Evolutionary conservation across 2,113 vertebrate species (phyloP).

Genomic region (Anser brachyrhynchus): DNA sequence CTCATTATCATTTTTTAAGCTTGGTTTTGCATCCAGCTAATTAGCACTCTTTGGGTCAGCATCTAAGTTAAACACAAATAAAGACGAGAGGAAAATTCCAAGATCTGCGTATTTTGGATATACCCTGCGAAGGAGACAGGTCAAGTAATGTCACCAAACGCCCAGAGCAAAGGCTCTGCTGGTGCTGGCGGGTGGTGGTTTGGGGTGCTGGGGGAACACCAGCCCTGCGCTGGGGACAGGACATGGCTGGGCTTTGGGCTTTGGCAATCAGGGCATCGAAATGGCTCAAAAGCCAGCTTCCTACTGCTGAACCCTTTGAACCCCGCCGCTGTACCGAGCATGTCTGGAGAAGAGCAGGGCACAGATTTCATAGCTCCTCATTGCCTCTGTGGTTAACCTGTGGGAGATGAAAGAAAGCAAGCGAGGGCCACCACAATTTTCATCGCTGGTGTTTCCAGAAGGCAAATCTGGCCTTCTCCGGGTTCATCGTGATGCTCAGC

Average conservation of each 20-base stretch:
- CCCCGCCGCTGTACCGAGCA: neutral
- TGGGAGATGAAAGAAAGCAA: neutral
- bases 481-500: neutral
- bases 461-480: fast-evolving
- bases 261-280: neutral
- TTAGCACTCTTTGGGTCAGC: constrained; percentile 14
- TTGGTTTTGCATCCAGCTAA: constrained; percentile 22
- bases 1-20: constrained; percentile 47
- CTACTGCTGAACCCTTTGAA: neutral
- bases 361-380: neutral
- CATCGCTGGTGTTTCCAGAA: neutral
- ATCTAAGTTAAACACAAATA: neutral
- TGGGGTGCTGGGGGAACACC: neutral
- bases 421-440: neutral
- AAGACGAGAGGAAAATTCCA: neutral
- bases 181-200: neutral
- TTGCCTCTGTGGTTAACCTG: neutral
- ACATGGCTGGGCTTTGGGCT: neutral
- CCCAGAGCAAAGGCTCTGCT: neutral
- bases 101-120: neutral
- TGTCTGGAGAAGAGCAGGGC: neutral
- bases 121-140: neutral
- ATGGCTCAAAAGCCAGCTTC: neutral
- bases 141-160: neutral
- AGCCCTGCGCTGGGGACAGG: fast-evolving